Evolutionary conservation across 2,113 vertebrate species (phyloP).

Genomic region (Oncorhynchus keta): DNA sequence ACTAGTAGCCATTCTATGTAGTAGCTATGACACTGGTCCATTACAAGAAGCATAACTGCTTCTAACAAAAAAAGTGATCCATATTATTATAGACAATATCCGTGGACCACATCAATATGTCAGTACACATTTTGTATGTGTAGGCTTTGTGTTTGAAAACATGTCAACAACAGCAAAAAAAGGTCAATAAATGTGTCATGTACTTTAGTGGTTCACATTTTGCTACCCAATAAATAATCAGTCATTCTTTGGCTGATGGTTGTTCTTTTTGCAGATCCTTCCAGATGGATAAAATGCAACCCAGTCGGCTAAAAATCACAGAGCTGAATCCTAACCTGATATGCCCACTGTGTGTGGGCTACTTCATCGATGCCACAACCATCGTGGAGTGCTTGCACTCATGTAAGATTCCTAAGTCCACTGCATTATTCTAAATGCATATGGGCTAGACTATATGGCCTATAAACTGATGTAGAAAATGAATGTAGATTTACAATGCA

Average conservation of each 20-base stretch:
- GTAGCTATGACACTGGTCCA: too few relatives aligned
- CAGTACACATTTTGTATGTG: too few relatives aligned
- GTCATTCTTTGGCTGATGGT: not conserved
- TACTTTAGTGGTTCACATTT: too few relatives aligned
- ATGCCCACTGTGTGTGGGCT: slow-evolving; percentile 86
- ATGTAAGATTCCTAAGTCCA: slow-evolving; percentile 77
- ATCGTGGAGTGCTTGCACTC: slow-evolving; percentile 95
- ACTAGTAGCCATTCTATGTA: too few relatives aligned
- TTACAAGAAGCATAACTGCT: too few relatives aligned
- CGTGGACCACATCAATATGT: too few relatives aligned
- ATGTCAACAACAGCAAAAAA: too few relatives aligned
- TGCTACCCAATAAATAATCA: not conserved
- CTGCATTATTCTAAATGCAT: not conserved
- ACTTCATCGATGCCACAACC: slow-evolving; percentile 92
- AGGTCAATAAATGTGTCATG: too few relatives aligned
- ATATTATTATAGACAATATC: too few relatives aligned
- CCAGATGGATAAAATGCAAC: slow-evolving; percentile 77
- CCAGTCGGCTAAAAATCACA: slow-evolving; percentile 76
- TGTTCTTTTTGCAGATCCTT: slow-evolving; percentile 53
- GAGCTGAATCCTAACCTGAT: slow-evolving; percentile 75
- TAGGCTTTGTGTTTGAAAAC: too few relatives aligned
- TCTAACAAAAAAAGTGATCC: too few relatives aligned
- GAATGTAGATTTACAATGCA: not conserved
- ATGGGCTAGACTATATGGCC: not conserved
- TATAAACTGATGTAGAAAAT: not conserved